These are phyloP conservation scores for Trachops cirrhosus DNA, from an alignment of 2,797 vertebrate species.

Conservation along the genomic window DNA sequence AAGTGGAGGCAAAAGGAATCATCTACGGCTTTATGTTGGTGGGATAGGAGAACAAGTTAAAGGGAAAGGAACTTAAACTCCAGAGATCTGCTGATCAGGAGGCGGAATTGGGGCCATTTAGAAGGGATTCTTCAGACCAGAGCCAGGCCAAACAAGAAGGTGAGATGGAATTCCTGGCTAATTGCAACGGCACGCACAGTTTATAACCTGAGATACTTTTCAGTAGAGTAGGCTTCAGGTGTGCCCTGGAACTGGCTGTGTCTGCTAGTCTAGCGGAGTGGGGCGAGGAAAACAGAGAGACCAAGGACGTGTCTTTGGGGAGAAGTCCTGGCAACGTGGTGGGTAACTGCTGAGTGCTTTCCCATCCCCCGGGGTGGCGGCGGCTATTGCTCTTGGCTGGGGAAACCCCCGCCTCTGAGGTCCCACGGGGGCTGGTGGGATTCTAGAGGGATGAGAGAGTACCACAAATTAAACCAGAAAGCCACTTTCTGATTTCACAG, in stretches of 20 bases:
- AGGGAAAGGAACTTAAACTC: neutral
- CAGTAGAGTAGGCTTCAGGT: neutral
- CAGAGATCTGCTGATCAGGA: neutral
- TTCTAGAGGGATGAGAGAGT: slow-evolving; percentile 17
- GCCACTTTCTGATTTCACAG: neutral
- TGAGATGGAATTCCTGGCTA: neutral
- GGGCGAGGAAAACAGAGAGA: neutral
- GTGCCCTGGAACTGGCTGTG: neutral
- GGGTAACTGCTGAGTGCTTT: neutral
- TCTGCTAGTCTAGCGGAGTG: neutral
- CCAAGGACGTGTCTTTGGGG: neutral
- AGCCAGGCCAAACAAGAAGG: neutral
- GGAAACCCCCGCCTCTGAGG: neutral
- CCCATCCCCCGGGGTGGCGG: neutral
- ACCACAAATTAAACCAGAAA: neutral
- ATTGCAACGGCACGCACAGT: rapidly evolving
- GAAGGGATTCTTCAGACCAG: neutral
- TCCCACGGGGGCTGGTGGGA: no score
- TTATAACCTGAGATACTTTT: neutral
- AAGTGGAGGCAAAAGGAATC: neutral
- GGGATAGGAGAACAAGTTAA: neutral
- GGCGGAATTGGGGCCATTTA: neutral
- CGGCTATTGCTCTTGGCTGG: neutral
- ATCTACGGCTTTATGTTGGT: neutral
- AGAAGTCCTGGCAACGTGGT: neutral